These are phyloP conservation scores for Glareola pratincola DNA, from an alignment of 2,113 vertebrate species.

Conservation along the genomic window DNA sequence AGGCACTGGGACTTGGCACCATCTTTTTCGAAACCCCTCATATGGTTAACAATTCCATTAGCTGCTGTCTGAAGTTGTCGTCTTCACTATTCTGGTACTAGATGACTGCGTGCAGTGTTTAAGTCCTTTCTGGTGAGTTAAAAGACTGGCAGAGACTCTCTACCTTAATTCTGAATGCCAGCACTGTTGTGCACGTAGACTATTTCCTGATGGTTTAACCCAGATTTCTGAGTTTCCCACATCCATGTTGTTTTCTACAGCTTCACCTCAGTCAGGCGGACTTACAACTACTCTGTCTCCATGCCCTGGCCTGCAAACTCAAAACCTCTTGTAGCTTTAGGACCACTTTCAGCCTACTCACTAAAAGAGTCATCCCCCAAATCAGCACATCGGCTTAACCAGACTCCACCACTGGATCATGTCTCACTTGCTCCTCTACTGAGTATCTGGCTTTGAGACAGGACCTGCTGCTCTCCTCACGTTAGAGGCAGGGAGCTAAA, in stretches of 20 bases:
- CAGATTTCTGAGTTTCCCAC: neutral
- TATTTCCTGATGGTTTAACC: neutral
- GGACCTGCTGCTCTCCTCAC: neutral
- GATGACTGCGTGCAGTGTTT: neutral
- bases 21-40: neutral
- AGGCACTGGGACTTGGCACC: neutral
- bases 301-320: neutral
- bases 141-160: neutral
- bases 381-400: neutral
- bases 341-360: neutral
- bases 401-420: neutral
- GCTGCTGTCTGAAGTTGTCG: neutral
- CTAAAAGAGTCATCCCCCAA: neutral
- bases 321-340: neutral
- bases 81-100: neutral
- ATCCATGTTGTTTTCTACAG: neutral
- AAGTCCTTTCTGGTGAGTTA: neutral
- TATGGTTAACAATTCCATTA: neutral
- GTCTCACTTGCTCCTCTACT: neutral
- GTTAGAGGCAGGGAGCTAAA: neutral
- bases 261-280: neutral
- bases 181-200: accelerated
- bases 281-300: neutral
- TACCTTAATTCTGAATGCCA: neutral
- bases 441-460: neutral